These are phyloP conservation scores for Coleophora flavipennella DNA, from an alignment of 2,888 invertebrate genomes.

Conservation along the genomic window DNA sequence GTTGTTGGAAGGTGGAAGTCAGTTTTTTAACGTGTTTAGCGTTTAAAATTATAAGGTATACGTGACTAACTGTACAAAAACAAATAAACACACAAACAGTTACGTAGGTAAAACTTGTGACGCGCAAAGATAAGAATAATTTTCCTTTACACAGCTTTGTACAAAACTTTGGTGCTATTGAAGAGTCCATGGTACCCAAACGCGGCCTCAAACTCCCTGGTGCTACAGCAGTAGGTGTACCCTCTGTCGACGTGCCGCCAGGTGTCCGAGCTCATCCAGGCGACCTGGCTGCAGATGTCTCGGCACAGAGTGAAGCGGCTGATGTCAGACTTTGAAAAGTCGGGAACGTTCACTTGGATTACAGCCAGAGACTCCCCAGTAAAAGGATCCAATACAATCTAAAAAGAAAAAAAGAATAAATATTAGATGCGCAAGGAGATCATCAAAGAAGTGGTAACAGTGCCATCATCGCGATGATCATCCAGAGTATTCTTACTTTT, in stretches of 20 bases:
- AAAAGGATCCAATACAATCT: constrained; percentile 36
- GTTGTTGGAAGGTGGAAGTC: too few relatives aligned
- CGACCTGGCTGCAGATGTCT: constrained; percentile 30
- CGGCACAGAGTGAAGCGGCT: constrained; percentile 23
- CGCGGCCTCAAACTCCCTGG: constrained; percentile 28
- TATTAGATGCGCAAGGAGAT: too few relatives aligned
- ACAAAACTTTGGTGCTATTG: not conserved
- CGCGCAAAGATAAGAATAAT: too few relatives aligned
- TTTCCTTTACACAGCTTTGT: too few relatives aligned
- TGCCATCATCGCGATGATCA: too few relatives aligned
- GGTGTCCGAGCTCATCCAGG: constrained; percentile 28
- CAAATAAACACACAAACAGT: too few relatives aligned
- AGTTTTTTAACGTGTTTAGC: too few relatives aligned
- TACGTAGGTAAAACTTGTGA: too few relatives aligned
- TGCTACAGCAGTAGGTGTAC: constrained; percentile 36
- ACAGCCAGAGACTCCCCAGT: constrained; percentile 32
- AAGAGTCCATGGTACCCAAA: constrained; percentile 17
- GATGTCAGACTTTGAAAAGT: constrained; percentile 20
- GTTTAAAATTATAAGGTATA: too few relatives aligned
- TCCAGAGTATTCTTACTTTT: too few relatives aligned
- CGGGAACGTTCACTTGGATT: constrained; percentile 41
- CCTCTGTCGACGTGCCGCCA: constrained; percentile 32
- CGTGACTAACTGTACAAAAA: too few relatives aligned
- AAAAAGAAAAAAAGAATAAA: constrained; percentile 8
- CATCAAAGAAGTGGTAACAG: too few relatives aligned